Conservation (phyloP, 2,797 vertebrate genomes). For the Hyperoplus immaculatus region DNA sequence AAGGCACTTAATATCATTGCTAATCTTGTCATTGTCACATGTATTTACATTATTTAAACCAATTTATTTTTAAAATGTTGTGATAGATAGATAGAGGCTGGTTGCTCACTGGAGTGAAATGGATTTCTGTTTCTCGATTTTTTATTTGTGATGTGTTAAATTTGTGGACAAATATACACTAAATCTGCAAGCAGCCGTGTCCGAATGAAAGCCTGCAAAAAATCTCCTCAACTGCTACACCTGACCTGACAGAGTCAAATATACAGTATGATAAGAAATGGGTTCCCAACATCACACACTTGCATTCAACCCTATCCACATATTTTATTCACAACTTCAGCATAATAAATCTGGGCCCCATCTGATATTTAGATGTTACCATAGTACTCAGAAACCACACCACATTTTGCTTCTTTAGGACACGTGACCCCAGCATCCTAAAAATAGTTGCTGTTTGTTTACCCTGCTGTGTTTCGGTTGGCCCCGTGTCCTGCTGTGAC, state of each 20-base stretch:
- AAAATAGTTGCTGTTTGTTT: conserved; percentile 77
- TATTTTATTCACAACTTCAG: conserved; percentile 34
- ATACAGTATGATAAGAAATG: conserved; percentile 20
- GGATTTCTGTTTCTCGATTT: neutral
- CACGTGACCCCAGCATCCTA: conserved; percentile 51
- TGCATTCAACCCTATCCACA: neutral
- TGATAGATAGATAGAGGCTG: neutral
- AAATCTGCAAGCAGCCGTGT: neutral
- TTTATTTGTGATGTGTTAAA: neutral
- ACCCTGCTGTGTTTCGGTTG: conserved; percentile 56
- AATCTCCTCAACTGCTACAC: too few relatives aligned
- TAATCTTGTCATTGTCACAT: neutral
- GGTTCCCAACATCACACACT: conserved; percentile 14
- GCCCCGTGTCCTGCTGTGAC: conserved; percentile 69
- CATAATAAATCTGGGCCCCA: conserved; percentile 11
- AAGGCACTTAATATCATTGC: neutral
- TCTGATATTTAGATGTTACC: conserved; percentile 31
- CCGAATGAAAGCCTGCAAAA: too few relatives aligned
- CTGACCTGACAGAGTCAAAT: neutral
- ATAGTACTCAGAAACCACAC: conserved; percentile 13
- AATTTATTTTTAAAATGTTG: neutral
- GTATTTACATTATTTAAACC: neutral
- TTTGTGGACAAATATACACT: neutral
- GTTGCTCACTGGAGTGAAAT: neutral
- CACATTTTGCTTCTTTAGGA: conserved; percentile 60